phyloP scores from a whole-genome alignment of 2,113 vertebrate species.

The Potamarius usumacintae region DNA sequence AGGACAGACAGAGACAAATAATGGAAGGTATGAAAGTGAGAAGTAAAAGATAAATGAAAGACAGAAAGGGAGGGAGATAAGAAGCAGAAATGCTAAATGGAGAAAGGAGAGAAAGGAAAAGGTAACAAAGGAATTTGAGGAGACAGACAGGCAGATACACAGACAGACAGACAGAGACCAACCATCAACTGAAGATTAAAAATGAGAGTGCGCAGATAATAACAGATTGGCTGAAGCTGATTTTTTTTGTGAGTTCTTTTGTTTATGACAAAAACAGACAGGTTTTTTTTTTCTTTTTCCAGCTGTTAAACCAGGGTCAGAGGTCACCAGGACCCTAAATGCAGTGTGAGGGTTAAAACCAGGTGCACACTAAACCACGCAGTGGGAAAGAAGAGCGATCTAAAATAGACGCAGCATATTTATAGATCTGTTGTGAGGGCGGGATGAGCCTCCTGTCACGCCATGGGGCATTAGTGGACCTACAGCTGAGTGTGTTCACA shows the following conservation, averaged over 20 bases:
- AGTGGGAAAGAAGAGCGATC: neutral
- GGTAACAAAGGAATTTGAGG: neutral
- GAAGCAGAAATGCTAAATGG: neutral
- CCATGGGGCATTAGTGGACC: neutral
- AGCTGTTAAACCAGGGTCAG: neutral
- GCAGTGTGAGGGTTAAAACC: neutral
- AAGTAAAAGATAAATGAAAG: neutral
- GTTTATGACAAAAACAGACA: neutral
- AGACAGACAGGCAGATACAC: neutral
- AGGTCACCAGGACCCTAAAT: neutral
- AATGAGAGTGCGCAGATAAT: neutral
- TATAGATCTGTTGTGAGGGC: conserved; percentile 9
- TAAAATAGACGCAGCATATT: neutral
- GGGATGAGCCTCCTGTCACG: neutral
- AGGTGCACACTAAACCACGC: neutral
- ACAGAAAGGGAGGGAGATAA: neutral
- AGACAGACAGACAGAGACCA: neutral
- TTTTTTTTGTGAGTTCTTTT: neutral
- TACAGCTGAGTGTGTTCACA: neutral
- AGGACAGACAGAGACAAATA: neutral
- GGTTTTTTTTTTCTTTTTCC: neutral
- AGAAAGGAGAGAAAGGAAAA: neutral
- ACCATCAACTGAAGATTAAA: neutral
- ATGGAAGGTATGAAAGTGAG: neutral
- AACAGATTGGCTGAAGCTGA: neutral